Evolutionary conservation across 2,113 vertebrate genomes (phyloP), one percentile per base, ranked within the genome.

Genomic region (Reinhardtius hippoglossoides): DNA sequence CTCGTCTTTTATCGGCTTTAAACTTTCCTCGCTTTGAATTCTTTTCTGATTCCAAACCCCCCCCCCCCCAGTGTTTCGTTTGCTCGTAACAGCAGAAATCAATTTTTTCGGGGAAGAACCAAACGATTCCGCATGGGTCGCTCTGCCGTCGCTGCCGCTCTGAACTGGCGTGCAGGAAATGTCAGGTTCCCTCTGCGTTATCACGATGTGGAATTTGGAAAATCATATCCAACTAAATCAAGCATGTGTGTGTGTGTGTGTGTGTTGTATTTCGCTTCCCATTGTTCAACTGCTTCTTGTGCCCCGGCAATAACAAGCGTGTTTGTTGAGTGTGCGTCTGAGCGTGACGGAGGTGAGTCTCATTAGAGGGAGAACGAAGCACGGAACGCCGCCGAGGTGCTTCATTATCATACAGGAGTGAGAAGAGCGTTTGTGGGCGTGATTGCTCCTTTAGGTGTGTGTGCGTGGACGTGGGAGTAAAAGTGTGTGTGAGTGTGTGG

Each of bases 341-440:
- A 76, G 88, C 8, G 46, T 73, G 83, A 78, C 20, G 27, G 87
- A 90, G 83, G 80, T 87, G 85, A 88, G 84, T 71, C 88, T 92
- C 87, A 88, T 89, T 87, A 89, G 71, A 55, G 74, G 57, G 62
- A 75, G 71, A 83, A 62, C 65, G 77, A 63, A 37, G 44, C 5
- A 7, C 58, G 64, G 73, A 20, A 52, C 3, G 57, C 46, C 46
- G 46, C 15, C 16, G 46, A 87, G 78, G 58, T 48, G 69, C 88
- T 83, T 88, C 87, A 86, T 89, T 87, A 88, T 81, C 68, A 83
- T 72, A 79, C 68, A 77, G 46, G 77, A 83, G 65, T 74, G 74
- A 82, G 69, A 80, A 75, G 72, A 20, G 65, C 1, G 15, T 59
- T 26, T n/a, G 26, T 68, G 58, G 23, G 80, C 24, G 66, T 68